phyloP scores from a whole-genome alignment of 2,113 vertebrate genomes.

The Tenrec ecaudatus region DNA sequence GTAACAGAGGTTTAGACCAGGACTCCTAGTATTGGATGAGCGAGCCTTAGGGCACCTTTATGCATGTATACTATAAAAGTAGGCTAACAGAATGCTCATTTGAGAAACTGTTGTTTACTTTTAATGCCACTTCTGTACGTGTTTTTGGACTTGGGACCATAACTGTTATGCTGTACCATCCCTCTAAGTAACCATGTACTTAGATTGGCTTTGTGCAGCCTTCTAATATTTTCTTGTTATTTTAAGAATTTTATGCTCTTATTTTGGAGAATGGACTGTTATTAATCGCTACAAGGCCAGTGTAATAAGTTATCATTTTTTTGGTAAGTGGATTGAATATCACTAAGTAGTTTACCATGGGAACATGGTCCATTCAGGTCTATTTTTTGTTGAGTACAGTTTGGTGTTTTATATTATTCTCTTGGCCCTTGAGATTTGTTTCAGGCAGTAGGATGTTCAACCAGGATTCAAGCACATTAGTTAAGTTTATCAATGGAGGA shows the following conservation, averaged over 20 bases:
- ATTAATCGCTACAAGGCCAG: slow-evolving; percentile 18
- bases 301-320: slow-evolving; percentile 36
- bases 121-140: neutral
- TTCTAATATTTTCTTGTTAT: neutral
- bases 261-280: slow-evolving; percentile 25
- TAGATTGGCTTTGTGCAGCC: slow-evolving; percentile 7
- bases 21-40: neutral
- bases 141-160: neutral
- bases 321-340: slow-evolving; percentile 29
- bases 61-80: slow-evolving; percentile 16
- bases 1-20: neutral
- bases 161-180: neutral
- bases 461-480: neutral
- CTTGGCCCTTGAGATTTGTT: slow-evolving; percentile 2
- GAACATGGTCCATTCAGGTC: neutral
- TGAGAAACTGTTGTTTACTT: slow-evolving; percentile 20
- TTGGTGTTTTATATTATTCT: neutral
- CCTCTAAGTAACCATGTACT: slow-evolving; percentile 7
- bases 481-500: neutral
- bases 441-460: neutral
- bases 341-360: slow-evolving; percentile 10
- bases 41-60: neutral
- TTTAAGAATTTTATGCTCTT: slow-evolving; percentile 17
- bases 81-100: slow-evolving; percentile 22
- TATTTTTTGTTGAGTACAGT: slow-evolving; percentile 13